These are phyloP conservation scores for Lacanobia wlatinum DNA, from an alignment of 2,888 invertebrate species.

Conservation along the genomic window DNA sequence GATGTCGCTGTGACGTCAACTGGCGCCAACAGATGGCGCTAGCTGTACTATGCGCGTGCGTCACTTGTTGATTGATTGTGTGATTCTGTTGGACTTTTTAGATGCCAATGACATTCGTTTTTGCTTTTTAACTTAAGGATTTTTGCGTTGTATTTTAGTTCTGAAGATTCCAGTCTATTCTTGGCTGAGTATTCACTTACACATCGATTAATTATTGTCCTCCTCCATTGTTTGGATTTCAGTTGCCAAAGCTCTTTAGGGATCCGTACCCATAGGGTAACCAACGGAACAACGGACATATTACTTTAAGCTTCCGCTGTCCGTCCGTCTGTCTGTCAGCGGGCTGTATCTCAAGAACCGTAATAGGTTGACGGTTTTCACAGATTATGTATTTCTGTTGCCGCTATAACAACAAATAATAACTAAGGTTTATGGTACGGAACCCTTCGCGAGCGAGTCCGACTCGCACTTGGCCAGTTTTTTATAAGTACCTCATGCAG, in stretches of 20 bases:
- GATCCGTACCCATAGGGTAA: too few relatives aligned
- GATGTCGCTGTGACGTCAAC: conserved; percentile 69
- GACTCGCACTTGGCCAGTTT: too few relatives aligned
- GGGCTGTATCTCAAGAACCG: too few relatives aligned
- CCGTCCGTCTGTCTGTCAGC: too few relatives aligned
- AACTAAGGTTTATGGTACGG: too few relatives aligned
- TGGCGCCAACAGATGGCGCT: conserved; percentile 80
- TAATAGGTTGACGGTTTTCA: too few relatives aligned
- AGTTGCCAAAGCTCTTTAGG: neutral
- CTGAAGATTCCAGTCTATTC: neutral
- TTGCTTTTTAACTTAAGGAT: neutral
- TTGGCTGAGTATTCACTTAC: neutral
- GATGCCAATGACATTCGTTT: conserved; percentile 38
- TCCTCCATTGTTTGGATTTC: neutral
- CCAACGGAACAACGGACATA: too few relatives aligned
- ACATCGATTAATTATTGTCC: neutral
- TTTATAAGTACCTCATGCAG: too few relatives aligned
- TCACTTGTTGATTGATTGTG: conserved; percentile 73
- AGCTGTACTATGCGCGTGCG: conserved; percentile 68
- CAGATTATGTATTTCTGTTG: too few relatives aligned
- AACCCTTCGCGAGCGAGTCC: too few relatives aligned
- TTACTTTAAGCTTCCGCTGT: too few relatives aligned
- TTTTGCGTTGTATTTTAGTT: conserved; percentile 13
- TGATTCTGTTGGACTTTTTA: conserved; percentile 73
- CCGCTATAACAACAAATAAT: too few relatives aligned